These are phyloP conservation scores for Ivindomyrus marchei DNA, from an alignment of 2,113 vertebrate genomes.

Conservation along the genomic window DNA sequence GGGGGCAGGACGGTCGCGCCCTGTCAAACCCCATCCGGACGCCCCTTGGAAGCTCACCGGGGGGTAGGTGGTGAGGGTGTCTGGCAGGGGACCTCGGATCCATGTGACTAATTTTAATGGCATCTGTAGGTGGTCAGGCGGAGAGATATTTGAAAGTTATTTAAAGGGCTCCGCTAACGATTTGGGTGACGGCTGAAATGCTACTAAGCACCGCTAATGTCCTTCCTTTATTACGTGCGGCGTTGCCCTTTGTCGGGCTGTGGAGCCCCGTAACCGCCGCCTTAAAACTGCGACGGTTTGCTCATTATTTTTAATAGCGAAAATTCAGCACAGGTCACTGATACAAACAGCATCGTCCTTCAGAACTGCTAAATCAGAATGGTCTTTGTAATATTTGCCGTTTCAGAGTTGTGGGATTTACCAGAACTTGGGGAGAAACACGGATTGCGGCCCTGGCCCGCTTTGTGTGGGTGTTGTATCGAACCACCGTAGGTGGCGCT, in stretches of 20 bases:
- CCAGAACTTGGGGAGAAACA: background rate
- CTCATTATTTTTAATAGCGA: background rate
- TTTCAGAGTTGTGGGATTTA: background rate
- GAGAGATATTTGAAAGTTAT: slow-evolving; percentile 14
- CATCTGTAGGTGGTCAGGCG: slow-evolving; percentile 17
- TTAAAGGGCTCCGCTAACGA: slow-evolving; percentile 11
- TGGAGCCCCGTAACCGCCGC: background rate
- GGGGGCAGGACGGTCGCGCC: slow-evolving; percentile 15
- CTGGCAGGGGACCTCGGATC: slow-evolving; percentile 13
- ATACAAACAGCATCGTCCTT: background rate
- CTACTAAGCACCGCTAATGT: background rate
- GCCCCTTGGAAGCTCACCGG: slow-evolving; percentile 2
- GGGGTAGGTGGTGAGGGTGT: background rate
- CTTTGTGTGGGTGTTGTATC: background rate
- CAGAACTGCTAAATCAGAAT: background rate
- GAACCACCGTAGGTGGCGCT: background rate
- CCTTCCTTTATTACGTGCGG: background rate
- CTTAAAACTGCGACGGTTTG: background rate
- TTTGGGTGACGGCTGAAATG: background rate
- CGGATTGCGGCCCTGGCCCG: background rate
- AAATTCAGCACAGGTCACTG: background rate
- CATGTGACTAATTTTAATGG: slow-evolving; percentile 19
- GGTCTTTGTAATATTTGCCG: background rate
- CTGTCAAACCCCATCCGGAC: slow-evolving; percentile 18
- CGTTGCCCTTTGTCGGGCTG: background rate